Percentiles rank a stretch among this genome's conserved stretches.
These are phyloP conservation scores for Sebastes nivosus DNA, from an alignment of 2,797 vertebrate genomes.

Conservation along the genomic window DNA sequence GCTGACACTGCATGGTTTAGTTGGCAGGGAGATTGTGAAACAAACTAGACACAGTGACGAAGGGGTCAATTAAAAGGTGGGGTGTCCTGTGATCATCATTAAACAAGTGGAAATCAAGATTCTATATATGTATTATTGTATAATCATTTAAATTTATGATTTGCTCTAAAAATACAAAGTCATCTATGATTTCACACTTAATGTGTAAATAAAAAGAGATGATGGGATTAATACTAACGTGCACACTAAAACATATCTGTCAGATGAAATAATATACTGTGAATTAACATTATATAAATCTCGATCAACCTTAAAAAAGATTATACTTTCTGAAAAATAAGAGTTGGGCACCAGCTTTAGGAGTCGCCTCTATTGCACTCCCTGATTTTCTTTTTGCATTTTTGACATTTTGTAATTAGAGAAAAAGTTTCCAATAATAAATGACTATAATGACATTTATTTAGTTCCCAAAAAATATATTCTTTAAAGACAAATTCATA, in stretches of 20 bases:
- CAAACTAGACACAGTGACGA: conserved; percentile 6
- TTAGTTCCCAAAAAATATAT: conserved; percentile 82
- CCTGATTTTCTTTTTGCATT: not conserved
- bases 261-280: not conserved
- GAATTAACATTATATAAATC: not conserved
- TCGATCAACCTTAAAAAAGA: not conserved
- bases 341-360: not conserved
- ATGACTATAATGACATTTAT: conserved; percentile 81
- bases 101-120: conserved; percentile 4
- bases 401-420: not conserved
- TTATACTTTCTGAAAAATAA: not conserved
- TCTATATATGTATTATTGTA: not conserved
- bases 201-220: not conserved
- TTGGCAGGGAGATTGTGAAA: conserved; percentile 19
- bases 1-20: conserved; percentile 42
- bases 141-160: conserved; percentile 1
- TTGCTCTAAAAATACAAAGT: not conserved
- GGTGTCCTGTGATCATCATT: conserved; percentile 8
- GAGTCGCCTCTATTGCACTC: not conserved
- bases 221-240: not conserved
- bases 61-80: conserved; percentile 24
- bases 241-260: not conserved
- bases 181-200: not conserved
- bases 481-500: conserved; percentile 82
- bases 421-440: conserved; percentile 59